phyloP scores from a whole-genome alignment of 1,140 invertebrate species.

The Trachymyrmex cornetzi region DNA sequence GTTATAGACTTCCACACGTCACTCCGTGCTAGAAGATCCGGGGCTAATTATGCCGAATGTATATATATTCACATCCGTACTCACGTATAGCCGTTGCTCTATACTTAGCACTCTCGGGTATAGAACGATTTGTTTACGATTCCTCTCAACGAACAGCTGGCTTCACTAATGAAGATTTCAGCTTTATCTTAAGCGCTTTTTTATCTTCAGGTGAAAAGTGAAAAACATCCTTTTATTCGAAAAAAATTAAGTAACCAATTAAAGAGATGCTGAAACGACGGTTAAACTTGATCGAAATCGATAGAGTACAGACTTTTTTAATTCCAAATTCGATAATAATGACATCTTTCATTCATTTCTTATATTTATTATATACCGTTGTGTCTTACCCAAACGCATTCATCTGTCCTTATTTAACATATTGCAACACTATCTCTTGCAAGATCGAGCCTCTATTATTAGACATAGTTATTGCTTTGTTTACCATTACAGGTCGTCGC shows the following conservation, averaged over 20 bases:
- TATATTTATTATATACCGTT: too few species aligned
- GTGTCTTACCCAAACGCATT: too few species aligned
- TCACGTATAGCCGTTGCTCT: constrained; percentile 21
- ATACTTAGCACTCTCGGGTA: constrained; percentile 24
- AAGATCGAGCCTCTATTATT: too few species aligned
- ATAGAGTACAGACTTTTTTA: too few species aligned
- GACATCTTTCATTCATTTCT: too few species aligned
- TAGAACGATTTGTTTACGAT: constrained; percentile 33
- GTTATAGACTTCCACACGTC: constrained; percentile 29
- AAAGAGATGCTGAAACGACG: too few species aligned
- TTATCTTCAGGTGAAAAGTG: not conserved
- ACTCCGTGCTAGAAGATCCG: constrained; percentile 21
- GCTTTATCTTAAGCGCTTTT: not conserved
- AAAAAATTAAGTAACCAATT: not conserved
- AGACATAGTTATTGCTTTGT: too few species aligned
- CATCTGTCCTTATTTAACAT: too few species aligned
- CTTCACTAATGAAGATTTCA: not conserved
- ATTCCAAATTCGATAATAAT: too few species aligned
- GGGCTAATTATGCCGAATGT: constrained; percentile 40
- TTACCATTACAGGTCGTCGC: too few species aligned
- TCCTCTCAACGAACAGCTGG: not conserved
- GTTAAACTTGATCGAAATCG: too few species aligned
- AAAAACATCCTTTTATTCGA: not conserved
- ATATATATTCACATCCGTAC: constrained; percentile 27
- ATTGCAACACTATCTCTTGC: too few species aligned